A percentile compares a stretch with the other conserved stretches of the same genome.
phyloP scores from a whole-genome alignment of 37 sponge, comb jelly and placozoan species.

The Geodia barretti region DNA sequence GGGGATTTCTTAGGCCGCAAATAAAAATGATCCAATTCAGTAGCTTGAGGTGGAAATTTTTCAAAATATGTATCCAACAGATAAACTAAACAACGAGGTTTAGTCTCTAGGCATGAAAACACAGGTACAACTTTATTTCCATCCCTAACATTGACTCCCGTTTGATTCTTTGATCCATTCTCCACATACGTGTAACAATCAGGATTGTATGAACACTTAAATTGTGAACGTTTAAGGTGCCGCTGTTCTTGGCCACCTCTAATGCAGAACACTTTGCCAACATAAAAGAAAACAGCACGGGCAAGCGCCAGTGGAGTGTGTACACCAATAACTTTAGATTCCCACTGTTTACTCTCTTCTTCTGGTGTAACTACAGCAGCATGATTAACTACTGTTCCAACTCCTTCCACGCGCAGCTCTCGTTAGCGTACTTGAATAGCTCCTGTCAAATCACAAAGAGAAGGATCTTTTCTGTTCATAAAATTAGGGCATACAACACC shows the following conservation, averaged over 20 bases:
- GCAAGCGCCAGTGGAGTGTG: background rate
- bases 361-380: background rate
- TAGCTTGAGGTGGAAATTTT: no score
- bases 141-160: background rate
- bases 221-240: conserved; percentile 4
- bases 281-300: background rate
- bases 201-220: conserved; percentile 5
- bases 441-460: background rate
- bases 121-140: conserved; percentile 20
- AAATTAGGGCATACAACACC: background rate
- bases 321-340: background rate
- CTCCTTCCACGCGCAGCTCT: background rate
- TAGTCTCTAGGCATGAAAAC: background rate
- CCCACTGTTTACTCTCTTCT: background rate
- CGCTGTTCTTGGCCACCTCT: conserved; percentile 1
- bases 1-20: no score
- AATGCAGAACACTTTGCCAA: conserved; percentile 3
- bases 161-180: conserved; percentile 20
- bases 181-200: conserved; percentile 26
- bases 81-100: background rate
- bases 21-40: no score
- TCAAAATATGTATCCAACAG: background rate
- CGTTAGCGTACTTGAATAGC: background rate
- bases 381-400: background rate
- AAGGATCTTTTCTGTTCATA: background rate